Evolutionary conservation across 2,888 invertebrate genomes (phyloP), one percentile per base, ranked within the genome.

Genomic region (Blastobasis lacticolella): DNA sequence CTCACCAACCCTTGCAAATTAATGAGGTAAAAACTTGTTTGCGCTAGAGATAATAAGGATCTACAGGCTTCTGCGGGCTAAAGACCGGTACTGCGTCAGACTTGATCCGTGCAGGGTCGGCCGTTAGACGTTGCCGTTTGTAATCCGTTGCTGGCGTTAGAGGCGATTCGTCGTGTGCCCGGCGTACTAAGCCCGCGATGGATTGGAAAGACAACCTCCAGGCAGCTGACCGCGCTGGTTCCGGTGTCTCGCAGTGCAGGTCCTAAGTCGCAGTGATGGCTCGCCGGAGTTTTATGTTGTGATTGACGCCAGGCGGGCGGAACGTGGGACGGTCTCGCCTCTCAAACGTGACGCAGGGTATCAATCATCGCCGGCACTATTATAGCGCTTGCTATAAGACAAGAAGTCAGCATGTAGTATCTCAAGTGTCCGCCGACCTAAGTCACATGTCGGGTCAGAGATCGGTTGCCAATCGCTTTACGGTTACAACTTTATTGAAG

Each of bases 281-380:
- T 57, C 53, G 53, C 54, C 57, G 61, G 54, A 59, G 63, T 66
- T 70, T 66, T 67, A 74, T 68, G 67, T 67, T 60, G 66, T 67
- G 69, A 71, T 71, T 64, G 70, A 69, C 64, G 64, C 58, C 59
- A 54, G 54, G 52, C 52, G 50, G 57, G 58, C 51, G 54, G 50
- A 37, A 52, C 50, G 53, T 45, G 56, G 57, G 58, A 62, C 51
- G 45, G 53, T 63, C 62, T 65, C 58, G 63, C 61, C 64, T 62
- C 65, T 70, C 65, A 62, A 65, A 65, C 67, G 61, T 59, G 66
- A 58, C 62, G 62, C 52, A 53, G 51, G 59, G 58, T 64, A 72
- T 77, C 70, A 77, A 77, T 76, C 76, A 76, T 72, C 61, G 53
- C 51, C 61, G 59, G 67, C 69, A 73, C 71, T 77, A 74, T 75